A percentile compares a stretch with the other conserved stretches of the same genome.
phyloP scores from a whole-genome alignment of 2,888 invertebrate genomes.

The Rutpela maculata region DNA sequence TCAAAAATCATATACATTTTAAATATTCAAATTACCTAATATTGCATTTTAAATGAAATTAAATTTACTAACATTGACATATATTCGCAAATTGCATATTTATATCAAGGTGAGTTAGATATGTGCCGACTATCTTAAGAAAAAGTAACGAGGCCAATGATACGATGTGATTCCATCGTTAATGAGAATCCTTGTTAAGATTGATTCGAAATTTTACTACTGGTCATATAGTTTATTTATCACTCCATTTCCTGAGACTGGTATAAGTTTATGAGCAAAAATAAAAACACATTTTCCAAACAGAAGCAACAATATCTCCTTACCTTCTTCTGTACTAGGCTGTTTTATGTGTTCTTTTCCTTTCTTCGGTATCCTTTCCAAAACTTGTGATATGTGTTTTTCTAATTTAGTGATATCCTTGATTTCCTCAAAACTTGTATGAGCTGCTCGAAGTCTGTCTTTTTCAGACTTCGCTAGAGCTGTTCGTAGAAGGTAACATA shows the following conservation, averaged over 20 bases:
- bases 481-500: slow-evolving; percentile 81
- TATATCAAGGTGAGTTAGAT: background rate
- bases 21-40: background rate
- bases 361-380: slow-evolving; percentile 68
- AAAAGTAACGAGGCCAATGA: background rate
- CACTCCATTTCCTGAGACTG: too few species aligned
- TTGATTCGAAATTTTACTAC: too few species aligned
- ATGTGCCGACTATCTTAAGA: background rate
- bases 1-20: too few species aligned
- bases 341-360: slow-evolving; percentile 39
- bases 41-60: background rate
- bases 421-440: slow-evolving; percentile 73
- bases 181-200: background rate
- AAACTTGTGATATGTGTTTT: slow-evolving; percentile 69
- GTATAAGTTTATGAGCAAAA: too few species aligned
- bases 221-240: too few species aligned
- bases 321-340: slow-evolving; percentile 39
- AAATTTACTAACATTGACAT: background rate
- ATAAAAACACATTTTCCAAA: too few species aligned
- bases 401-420: slow-evolving; percentile 70
- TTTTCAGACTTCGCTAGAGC: slow-evolving; percentile 80
- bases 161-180: background rate
- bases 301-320: too few species aligned
- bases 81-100: background rate
- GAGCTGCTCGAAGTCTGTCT: slow-evolving; percentile 77